Base-by-base conservation (phyloP, 2,113 vertebrate genomes). In the Upupa epops region DNA sequence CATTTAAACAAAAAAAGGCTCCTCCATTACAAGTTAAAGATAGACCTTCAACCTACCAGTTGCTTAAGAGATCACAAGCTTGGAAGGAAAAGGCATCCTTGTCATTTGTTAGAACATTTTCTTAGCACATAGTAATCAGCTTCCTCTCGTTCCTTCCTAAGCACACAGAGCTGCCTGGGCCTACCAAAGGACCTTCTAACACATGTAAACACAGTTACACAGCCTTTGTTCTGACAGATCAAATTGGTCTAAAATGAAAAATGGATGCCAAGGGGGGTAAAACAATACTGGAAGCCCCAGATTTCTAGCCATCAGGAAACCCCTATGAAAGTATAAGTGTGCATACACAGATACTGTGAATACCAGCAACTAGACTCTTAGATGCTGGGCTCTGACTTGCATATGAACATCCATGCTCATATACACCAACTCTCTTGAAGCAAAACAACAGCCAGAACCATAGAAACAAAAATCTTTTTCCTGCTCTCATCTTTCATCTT, bases 331-430 rank as follows among this genome's bases (percentile, higher is more conserved):
- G 51, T 17, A 17, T 6, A 46, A 45, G 45, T 2, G 4, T 28
- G 25, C 21, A n/a, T 29, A 52, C 12, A 8, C 12, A 26, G 45
- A 26, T 6, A 69, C 42, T 42, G 48, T 26, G 56, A 69, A 24
- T 5, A 56, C 19, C 70, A 72, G 24, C 60, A 61, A 31, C 6
- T 31, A 54, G 32, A 45, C 28, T 70, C 12, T 20, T 36, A 11
- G 42, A 31, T 69, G 12, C 49, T 34, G 20, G 22, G 12, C 36
- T 61, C 13, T 17, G n/a, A 32, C 18, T 22, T 36, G 24, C 18
- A 40, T 4, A 49, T 0, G 1, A 0, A 3, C 37, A 63, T 18
- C 32, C 1, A 1, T 46, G 42, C 26, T 29, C 20, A 68, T 5
- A 60, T 1, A 72, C 17, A 55, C 37, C 6, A 88, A 7, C 4